These are phyloP conservation scores for Proterorhinus semilunaris DNA, from an alignment of 2,113 vertebrate species.

Conservation along the genomic window DNA sequence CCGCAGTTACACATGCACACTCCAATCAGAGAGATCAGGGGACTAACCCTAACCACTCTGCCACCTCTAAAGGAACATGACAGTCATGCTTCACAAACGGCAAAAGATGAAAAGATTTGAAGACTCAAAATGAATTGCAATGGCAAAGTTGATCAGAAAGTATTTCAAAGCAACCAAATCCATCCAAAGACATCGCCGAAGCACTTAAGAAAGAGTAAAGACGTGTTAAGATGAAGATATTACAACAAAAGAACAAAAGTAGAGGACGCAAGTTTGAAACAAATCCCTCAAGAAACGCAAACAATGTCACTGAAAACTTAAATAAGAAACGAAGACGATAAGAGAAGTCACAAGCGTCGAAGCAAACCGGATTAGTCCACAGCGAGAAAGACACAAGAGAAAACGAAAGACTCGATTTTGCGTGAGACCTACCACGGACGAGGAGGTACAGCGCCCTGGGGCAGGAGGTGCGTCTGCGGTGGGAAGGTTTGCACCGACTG, in stretches of 20 bases:
- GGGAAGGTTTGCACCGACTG: neutral
- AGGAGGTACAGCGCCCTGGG: neutral
- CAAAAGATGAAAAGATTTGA: too few species aligned
- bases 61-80: neutral
- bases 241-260: too few species aligned
- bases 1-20: neutral
- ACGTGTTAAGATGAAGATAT: neutral
- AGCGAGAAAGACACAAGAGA: neutral
- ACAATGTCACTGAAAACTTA: neutral
- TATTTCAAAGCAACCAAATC: neutral
- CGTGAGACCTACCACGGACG: neutral
- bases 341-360: neutral
- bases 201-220: neutral
- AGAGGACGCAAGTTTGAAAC: neutral
- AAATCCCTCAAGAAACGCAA: neutral
- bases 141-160: neutral
- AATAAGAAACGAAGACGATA: neutral
- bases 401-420: neutral
- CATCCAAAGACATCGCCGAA: too few species aligned
- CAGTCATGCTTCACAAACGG: too few species aligned
- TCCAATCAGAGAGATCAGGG: neutral
- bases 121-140: neutral
- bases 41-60: neutral
- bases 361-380: neutral
- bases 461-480: neutral